A percentile compares a stretch with the other conserved stretches of the same genome.
Evolutionary conservation across 2,797 vertebrate species (phyloP).

Genomic region (Bryconaethiops microstoma): DNA sequence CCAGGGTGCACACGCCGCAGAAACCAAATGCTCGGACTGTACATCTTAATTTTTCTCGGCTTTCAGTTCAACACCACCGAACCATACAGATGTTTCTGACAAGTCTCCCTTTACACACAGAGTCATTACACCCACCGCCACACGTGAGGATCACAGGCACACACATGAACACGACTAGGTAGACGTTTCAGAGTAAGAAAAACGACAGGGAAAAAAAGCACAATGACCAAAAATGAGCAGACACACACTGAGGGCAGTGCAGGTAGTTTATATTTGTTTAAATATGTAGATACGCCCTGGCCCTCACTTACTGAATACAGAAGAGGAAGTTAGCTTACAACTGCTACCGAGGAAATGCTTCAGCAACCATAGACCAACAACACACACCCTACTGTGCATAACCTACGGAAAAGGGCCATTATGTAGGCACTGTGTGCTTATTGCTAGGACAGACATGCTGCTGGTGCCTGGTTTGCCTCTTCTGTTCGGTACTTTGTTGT

Average conservation of each 20-base stretch:
- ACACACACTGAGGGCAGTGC: background rate
- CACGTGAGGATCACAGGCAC: background rate
- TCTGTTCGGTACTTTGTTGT: constrained; percentile 14
- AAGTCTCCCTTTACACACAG: background rate
- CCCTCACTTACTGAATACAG: background rate
- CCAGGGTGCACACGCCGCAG: constrained; percentile 80
- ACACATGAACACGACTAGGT: constrained; percentile 1
- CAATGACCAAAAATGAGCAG: constrained; percentile 29
- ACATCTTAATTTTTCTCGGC: constrained; percentile 63
- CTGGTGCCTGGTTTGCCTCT: constrained; percentile 14
- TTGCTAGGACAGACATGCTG: constrained; percentile 25
- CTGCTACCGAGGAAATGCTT: constrained; percentile 9
- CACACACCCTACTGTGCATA: constrained; percentile 14
- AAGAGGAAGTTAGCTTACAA: background rate
- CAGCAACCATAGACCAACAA: constrained; percentile 13
- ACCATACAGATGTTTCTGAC: constrained; percentile 24
- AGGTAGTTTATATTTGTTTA: background rate
- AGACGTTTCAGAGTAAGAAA: constrained; percentile 2
- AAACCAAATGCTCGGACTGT: constrained; percentile 74
- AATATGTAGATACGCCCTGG: background rate
- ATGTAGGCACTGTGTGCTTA: constrained; percentile 59
- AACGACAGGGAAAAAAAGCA: constrained; percentile 8
- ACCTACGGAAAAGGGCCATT: constrained; percentile 35
- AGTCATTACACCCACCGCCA: background rate
- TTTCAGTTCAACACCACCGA: constrained; percentile 28